Evolutionary conservation across 2,113 vertebrate genomes (phyloP).

Genomic region (Actenoides lindsayi): DNA sequence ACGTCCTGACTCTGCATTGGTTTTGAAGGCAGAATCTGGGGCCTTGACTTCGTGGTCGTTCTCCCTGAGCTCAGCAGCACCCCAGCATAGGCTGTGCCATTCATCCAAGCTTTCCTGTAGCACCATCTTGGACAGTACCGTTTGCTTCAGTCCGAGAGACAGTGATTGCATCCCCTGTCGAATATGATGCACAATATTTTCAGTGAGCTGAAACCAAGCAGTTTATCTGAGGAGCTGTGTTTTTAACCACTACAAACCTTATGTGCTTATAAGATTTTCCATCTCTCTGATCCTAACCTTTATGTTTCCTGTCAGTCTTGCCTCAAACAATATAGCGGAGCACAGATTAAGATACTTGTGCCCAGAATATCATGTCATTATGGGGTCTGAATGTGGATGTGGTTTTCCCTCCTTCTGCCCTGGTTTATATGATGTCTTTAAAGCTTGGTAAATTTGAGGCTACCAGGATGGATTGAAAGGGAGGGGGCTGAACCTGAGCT

Average conservation of each 20-base stretch:
- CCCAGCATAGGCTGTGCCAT: background rate
- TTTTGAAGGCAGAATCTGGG: rapidly evolving
- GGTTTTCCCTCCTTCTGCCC: background rate
- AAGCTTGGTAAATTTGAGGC: background rate
- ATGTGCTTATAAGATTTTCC: rapidly evolving
- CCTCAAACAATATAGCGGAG: background rate
- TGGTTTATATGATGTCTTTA: background rate
- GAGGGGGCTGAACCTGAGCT: background rate
- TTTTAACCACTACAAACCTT: background rate
- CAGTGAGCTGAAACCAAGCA: background rate
- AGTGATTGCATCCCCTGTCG: background rate
- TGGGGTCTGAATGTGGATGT: rapidly evolving
- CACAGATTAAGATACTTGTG: background rate
- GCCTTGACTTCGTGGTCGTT: background rate
- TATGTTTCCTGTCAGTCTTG: background rate
- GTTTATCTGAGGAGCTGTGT: background rate
- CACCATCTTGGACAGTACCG: background rate
- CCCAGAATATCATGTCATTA: background rate
- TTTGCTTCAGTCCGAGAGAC: background rate
- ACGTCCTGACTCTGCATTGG: background rate
- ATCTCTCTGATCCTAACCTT: background rate
- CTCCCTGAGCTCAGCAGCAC: background rate
- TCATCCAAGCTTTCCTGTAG: background rate
- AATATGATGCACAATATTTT: background rate
- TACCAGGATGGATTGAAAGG: background rate